These are phyloP conservation scores for Rambutsinella grinnellia DNA, from an alignment of 2,888 invertebrate genomes.

Conservation along the genomic window DNA sequence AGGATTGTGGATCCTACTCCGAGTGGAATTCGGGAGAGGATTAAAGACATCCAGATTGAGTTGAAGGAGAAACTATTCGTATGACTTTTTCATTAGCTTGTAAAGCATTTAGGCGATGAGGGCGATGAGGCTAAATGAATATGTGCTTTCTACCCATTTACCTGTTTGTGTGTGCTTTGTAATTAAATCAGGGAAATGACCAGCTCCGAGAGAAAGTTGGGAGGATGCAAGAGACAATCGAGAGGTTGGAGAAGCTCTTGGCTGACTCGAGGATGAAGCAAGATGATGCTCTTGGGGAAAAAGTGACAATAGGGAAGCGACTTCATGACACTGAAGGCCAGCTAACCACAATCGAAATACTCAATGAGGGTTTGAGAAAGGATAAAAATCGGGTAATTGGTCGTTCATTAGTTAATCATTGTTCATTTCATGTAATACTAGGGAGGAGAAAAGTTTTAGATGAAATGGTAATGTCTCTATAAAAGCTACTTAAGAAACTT, in stretches of 20 bases:
- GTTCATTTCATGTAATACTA: conserved; percentile 5
- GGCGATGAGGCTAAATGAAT: neutral
- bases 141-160: neutral
- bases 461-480: neutral
- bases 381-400: conserved; percentile 81
- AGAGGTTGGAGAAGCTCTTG: conserved; percentile 77
- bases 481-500: neutral
- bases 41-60: conserved; percentile 82
- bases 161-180: conserved; percentile 8
- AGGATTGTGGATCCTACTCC: conserved; percentile 84
- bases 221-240: conserved; percentile 80
- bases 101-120: neutral
- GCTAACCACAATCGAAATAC: conserved; percentile 79
- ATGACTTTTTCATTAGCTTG: neutral
- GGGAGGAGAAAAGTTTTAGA: neutral
- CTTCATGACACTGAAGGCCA: conserved; percentile 86
- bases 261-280: conserved; percentile 77
- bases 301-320: conserved; percentile 79
- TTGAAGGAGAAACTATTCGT: conserved; percentile 84
- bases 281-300: conserved; percentile 81
- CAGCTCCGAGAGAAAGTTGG: conserved; percentile 82
- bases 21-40: conserved; percentile 82
- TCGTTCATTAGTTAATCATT: conserved; percentile 52
- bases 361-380: conserved; percentile 79
- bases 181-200: conserved; percentile 72